Conservation (phyloP, 2,888 invertebrate genomes). For the Drosophila gaucha region DNA sequence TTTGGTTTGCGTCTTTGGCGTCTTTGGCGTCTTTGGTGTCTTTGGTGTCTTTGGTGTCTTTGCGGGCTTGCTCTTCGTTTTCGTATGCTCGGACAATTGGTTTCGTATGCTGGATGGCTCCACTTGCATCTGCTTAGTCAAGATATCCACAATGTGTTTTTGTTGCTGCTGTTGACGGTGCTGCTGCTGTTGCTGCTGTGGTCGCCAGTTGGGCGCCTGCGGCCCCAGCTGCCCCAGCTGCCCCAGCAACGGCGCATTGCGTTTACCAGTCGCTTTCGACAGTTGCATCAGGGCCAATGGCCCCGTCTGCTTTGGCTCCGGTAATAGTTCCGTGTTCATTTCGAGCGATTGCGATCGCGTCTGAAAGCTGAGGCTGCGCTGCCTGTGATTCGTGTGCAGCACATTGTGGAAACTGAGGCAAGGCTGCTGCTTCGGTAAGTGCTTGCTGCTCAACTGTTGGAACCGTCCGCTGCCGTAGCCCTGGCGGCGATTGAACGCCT, state of each 20-base stretch:
- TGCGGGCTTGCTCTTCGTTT: neutral
- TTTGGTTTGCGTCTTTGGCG: neutral
- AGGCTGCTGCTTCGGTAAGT: constrained; percentile 41
- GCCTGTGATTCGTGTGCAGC: constrained; percentile 52
- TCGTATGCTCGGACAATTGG: neutral
- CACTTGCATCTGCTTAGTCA: neutral
- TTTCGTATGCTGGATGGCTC: neutral
- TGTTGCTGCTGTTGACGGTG: constrained; percentile 1
- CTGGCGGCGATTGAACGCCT: constrained; percentile 44
- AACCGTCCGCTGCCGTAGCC: constrained; percentile 5
- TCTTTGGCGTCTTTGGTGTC: no score
- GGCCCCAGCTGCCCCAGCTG: constrained; percentile 49
- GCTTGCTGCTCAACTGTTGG: neutral
- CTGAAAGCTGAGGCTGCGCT: constrained; percentile 27
- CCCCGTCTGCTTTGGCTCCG: neutral
- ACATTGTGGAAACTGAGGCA: constrained; percentile 43
- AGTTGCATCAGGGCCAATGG: neutral
- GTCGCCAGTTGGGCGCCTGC: constrained; percentile 39
- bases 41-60: no score
- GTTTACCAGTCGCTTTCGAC: neutral
- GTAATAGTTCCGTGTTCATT: neutral
- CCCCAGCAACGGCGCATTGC: constrained; percentile 32
- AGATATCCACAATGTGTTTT: neutral
- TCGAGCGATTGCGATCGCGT: constrained; percentile 1
- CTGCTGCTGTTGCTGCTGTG: constrained; percentile 43